Base-by-base conservation (phyloP, 1,140 invertebrate species). In the Doryteuthis pealeii region DNA sequence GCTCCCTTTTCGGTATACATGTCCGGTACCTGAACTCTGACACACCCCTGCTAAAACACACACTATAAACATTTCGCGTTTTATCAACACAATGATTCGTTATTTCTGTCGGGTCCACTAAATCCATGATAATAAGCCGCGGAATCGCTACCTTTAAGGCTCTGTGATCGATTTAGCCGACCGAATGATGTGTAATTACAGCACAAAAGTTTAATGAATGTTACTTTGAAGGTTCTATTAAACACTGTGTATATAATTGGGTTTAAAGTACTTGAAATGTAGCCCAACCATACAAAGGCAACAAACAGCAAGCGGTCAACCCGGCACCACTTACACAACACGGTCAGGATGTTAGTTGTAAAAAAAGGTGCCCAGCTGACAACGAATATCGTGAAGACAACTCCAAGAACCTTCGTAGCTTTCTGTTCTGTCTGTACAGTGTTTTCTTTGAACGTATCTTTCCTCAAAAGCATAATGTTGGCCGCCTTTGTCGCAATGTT, bases 351-450 rank as follows among this genome's bases (percentile, higher is more conserved):
- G 77, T 88, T 89, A 26, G 83, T 79, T 49, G 87, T 78, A 74
- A 88, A 89, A 80, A 89, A 89, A 66, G 88, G 88, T 2, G 85
- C 85, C 88, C 88, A 89, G 74, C 84, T 85, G 10, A 87, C 76
- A 10, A 87, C 80, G 75, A 89, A 89, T 33, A 87, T 83, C 15
- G 78, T 80, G 77, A 89, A 88, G 22, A 89, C 86, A 10, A 88
- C 83, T 8, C 86, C 85, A 22, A 89, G 82, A 26, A 89, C 87
- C 81, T 88, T 93, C 2, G 96, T 95, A 67, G 96, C 96, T 89
- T 97, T 97, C 87, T 97, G 95, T 87, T 98, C 96, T 80, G 95
- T 96, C 62, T 82, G 77, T 22, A 87, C 85, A 69, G 82, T 76
- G 40, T 83, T 82, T 62, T 76, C 79, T 35, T 69, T 76, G 65